Base-by-base conservation (phyloP, 2,888 invertebrate species). In the Hipparchia semele region DNA sequence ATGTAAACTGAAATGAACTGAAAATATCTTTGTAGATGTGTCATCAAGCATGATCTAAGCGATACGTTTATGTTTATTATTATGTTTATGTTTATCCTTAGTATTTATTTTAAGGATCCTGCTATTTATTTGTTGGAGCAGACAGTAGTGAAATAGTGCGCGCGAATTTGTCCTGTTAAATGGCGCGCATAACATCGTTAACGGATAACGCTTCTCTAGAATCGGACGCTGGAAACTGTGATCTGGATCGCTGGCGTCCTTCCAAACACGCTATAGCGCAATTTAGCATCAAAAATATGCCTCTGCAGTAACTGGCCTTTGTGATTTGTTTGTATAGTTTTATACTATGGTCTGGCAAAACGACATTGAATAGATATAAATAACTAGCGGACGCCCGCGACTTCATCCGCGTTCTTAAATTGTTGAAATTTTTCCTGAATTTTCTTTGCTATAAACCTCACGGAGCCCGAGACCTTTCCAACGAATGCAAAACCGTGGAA, bases 251-350 rank as follows among this genome's bases (percentile, higher is more conserved):
- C 83, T 91, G 90, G 90, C 91, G 80, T 78, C 76, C 80, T 81
- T 89, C 90, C 90, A 91, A 90, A 85, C 82, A 84, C 79, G 81
- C 84, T 86, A 89, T 85, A 82, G 85, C 84, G 81, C 83, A 86
- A 87, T 88, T 88, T 87, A 82, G 68, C 71, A 73, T 68, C 82
- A 83, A 79, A 85, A 84, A 86, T 86, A 84, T 82, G 83, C 81
- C 79, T 80, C 78, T 80, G 76, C 76, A 77, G 76, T 80, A 76
- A 79, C 77, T 76, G 73, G 75, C 73, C 71, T 78, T 81, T 79
- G 79, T 77, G 79, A 79, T 81, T 80, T 80, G 13, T 56, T 39
- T 13, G 13, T 45, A 56, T 46, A 56, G n/a, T 65, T 65, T 53
- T 6, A 51, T 51, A 53, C n/a, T 56, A 33, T 45, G 23, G 13